A percentile compares a stretch with the other conserved stretches of the same genome.
Evolutionary conservation across 2,797 vertebrate species (phyloP).

Genomic region (Eleutherodactylus coqui): DNA sequence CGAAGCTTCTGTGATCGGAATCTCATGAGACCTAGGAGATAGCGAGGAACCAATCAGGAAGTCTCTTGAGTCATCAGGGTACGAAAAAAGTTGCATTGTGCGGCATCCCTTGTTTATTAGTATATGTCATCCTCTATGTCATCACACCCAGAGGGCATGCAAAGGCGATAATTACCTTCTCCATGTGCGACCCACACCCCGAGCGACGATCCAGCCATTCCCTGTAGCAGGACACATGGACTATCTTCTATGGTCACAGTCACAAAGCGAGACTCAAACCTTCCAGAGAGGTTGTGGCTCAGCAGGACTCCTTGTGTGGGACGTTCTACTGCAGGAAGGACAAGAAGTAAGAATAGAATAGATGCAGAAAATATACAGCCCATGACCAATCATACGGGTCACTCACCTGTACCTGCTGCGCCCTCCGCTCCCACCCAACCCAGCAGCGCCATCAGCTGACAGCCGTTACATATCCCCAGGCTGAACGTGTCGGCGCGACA

Average conservation of each 20-base stretch:
- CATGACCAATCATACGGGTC: not conserved
- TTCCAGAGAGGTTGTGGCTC: slow-evolving; percentile 84
- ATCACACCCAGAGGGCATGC: not conserved
- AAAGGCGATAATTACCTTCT: slow-evolving; percentile 79
- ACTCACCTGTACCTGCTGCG: slow-evolving; percentile 27
- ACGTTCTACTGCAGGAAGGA: not conserved
- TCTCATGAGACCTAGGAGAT: slow-evolving; percentile 82
- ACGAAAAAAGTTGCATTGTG: no score
- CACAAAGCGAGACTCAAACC: slow-evolving; percentile 91
- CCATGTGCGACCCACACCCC: slow-evolving; percentile 93
- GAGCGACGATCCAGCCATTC: slow-evolving; percentile 86
- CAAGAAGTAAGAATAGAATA: not conserved
- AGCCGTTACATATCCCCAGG: slow-evolving; percentile 92
- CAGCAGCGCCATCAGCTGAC: slow-evolving; percentile 88
- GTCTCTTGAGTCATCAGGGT: not conserved
- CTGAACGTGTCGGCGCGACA: slow-evolving; percentile 84
- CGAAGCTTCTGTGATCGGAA: slow-evolving; percentile 77
- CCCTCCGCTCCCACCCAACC: slow-evolving; percentile 83
- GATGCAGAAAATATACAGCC: no score
- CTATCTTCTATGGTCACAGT: slow-evolving; percentile 82
- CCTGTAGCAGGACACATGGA: slow-evolving; percentile 83
- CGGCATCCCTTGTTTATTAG: no score
- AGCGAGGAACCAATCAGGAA: not conserved
- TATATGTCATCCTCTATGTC: no score
- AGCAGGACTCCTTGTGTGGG: slow-evolving; percentile 75